Base-by-base conservation (phyloP, 2,113 vertebrate species). In the Aspiorhynchus laticeps region DNA sequence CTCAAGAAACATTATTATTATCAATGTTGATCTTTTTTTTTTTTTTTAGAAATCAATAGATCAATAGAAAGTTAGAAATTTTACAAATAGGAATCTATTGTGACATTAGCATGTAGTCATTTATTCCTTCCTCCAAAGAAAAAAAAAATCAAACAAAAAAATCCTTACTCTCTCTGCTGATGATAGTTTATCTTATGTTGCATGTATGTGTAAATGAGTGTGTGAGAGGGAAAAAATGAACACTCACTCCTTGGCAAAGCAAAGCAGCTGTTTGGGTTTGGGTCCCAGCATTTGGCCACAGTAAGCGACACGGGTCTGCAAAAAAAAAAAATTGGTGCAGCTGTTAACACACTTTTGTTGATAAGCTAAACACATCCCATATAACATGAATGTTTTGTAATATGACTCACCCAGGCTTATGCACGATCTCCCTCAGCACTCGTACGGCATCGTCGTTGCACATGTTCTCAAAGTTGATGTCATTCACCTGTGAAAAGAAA, bases 401-500 rank as follows among this genome's bases (percentile, higher is more conserved):
- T 10, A 2, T 14, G 41, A 81, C 93, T 94, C 92, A 99, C 98
- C 98, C 98, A 0, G 98, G 98, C 88, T 99, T 99, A 94, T 99
- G 98, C 85, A 99, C 98, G 0, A 99, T 99, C 91, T 99, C 98
- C 87, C 98, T 95, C 85, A 99, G 96, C 41, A 99, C 98, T 28
- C 98, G 94, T 48, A 99, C 98, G 0, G 98, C 98, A n/a, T 99
- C 98, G 0, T 99, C 98, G 0, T 99, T 99, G 91, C 96, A 99
- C 98, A 99, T 98, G 94, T 99, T 99, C 94, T 99, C 98, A 90
- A 99, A 99, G 94, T 99, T 99, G 90, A 98, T 98, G 89, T 99
- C 98, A 0, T 99, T 99, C 87, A 99, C 98, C 98, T 99, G 89
- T 48, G 91, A 88, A 69, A 24, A 84, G 82, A 3, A 77, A 87